Conservation (phyloP, 2,797 vertebrate genomes). For the Liparis tanakae region DNA sequence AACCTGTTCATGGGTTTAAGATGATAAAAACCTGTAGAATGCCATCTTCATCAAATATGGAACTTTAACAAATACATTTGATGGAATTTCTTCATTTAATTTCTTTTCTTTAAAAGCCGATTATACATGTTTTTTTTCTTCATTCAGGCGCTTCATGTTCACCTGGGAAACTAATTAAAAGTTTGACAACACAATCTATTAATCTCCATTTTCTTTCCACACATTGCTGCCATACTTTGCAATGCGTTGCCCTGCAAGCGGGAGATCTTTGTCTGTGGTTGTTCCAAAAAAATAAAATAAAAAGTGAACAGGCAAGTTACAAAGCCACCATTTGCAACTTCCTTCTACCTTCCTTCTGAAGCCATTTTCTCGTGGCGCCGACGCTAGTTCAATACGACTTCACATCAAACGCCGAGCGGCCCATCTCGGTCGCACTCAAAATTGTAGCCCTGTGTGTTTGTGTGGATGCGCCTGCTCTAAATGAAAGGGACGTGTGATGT, state of each 20-base stretch:
- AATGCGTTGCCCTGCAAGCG: not conserved
- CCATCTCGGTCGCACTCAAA: conserved; percentile 22
- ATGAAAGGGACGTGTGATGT: conserved; percentile 64
- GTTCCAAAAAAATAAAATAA: not conserved
- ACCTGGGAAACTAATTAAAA: not conserved
- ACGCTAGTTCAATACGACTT: conserved; percentile 29
- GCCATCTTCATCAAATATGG: not conserved
- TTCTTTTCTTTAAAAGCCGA: no score
- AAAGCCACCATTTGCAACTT: not conserved
- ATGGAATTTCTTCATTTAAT: not conserved
- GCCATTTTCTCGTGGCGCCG: conserved; percentile 20
- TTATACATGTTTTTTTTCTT: not conserved
- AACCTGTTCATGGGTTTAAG: not conserved
- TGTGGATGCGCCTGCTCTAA: conserved; percentile 40
- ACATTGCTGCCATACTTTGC: not conserved
- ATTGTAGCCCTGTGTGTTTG: conserved; percentile 35
- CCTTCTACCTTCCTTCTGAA: not conserved
- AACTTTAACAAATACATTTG: not conserved
- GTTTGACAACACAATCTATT: not conserved
- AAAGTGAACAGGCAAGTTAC: not conserved
- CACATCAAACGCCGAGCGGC: conserved; percentile 37
- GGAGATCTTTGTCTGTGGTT: no score
- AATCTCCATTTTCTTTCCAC: not conserved
- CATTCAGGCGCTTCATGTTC: not conserved
- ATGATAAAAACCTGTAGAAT: not conserved